Base-by-base conservation (phyloP, 1,140 invertebrate species). In the Wiebesia pumilae region DNA sequence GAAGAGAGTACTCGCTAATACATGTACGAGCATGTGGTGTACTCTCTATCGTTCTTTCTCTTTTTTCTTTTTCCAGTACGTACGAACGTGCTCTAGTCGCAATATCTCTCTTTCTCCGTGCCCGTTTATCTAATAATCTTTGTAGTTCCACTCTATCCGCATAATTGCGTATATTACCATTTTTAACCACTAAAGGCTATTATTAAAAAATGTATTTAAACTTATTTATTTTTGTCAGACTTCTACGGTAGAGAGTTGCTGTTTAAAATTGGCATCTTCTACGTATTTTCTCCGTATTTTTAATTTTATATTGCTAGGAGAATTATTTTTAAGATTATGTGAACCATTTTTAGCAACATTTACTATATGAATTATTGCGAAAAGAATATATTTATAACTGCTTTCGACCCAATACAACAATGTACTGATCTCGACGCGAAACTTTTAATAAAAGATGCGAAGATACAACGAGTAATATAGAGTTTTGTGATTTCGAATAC, bases 1-100 rank as follows among this genome's bases (percentile, higher is more conserved):
- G 6, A 89, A 91, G 89, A 90, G 88, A 90, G 33, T 71, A 77
- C 27, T 89, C 88, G 88, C 24, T 0, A 88, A 85, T 87, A 84
- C 62, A 43, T 19, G 16, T 47, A 21, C 27, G 47, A 58, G 3
- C 14, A 19, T 21, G 3, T 65, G 33, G n/a, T 79, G 43, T 58
- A 33, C 54, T 65, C 16, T 81, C 27, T 47, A 16, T 69, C 38
- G 43, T 81, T 43, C 16, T 81, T 33, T 58, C n/a, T n/a, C 87
- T 87, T 87, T 90, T 30, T 69, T 27, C n/a, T 51, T 82, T 69
- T 82, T 62, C 1, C 21, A 35, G 51, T 83, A 40, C 27, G n/a
- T 27, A 33, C 65, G 47, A 1, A 21, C 80, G 51, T 62, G 24
- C 38, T 80, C 51, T 30, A 33, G 27, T 69, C 62, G 81, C 62